Evolutionary conservation across 2,113 vertebrate species (phyloP).

Genomic region (Podocnemis expansa): DNA sequence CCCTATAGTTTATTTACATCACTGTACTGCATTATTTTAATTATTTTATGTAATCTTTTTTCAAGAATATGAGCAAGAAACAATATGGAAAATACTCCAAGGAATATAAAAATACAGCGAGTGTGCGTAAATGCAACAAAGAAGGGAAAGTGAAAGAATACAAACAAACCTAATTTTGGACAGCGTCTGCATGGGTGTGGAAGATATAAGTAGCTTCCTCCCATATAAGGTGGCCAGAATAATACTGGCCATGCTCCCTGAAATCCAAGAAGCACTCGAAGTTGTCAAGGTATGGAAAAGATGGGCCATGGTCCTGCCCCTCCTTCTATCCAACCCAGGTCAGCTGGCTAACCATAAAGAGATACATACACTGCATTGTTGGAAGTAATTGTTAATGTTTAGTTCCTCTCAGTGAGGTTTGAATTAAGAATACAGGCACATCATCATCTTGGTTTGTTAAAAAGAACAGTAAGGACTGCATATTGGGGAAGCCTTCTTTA

Average conservation of each 20-base stretch:
- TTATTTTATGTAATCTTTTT: neutral
- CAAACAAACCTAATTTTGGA: neutral
- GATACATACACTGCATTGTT: neutral
- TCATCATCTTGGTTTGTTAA: too few relatives aligned
- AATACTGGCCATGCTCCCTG: neutral
- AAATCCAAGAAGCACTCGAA: neutral
- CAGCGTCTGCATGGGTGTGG: neutral
- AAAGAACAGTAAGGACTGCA: too few relatives aligned
- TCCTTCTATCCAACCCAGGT: neutral
- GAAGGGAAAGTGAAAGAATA: neutral
- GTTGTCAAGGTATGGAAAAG: neutral
- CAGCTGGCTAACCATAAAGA: neutral
- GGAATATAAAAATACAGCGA: neutral
- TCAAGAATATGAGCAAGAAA: neutral
- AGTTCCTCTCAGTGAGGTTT: too few relatives aligned
- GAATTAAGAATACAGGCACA: too few relatives aligned
- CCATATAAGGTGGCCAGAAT: neutral
- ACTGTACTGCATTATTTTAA: neutral
- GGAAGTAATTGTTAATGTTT: too few relatives aligned
- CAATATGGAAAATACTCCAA: neutral
- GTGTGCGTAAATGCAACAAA: neutral
- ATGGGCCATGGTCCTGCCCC: neutral
- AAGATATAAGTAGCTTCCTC: neutral
- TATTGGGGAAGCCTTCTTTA: too few relatives aligned
- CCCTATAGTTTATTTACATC: neutral